Conservation (phyloP, 2,113 vertebrate species). For the Hyperopisus bebe region DNA sequence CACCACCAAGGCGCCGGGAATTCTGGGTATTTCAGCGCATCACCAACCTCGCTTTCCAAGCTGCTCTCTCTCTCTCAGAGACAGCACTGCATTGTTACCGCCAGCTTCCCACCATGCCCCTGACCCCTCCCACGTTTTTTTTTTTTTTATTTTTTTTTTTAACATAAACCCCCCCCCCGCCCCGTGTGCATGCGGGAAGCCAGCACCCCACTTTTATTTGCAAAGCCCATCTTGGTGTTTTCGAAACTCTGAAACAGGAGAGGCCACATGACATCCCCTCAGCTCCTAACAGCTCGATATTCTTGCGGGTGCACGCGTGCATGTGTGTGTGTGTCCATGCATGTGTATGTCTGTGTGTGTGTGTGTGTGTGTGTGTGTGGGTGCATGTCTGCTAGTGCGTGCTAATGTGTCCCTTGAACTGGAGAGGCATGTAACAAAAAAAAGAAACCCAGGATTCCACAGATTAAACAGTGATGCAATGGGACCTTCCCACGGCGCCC, state of each 20-base stretch:
- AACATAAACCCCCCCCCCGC: conserved; percentile 21
- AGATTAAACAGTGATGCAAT: not conserved
- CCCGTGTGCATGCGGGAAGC: conserved; percentile 3
- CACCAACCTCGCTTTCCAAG: not conserved
- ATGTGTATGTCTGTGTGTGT: not conserved
- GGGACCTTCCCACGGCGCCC: not conserved
- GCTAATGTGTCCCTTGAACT: not conserved
- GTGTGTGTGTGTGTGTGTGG: not conserved
- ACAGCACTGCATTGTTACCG: not conserved
- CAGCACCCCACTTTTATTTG: conserved; percentile 13
- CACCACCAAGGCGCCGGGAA: not conserved
- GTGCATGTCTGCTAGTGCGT: not conserved
- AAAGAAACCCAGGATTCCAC: not conserved
- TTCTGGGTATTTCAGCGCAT: not conserved
- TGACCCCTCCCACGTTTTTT: conserved; percentile 6
- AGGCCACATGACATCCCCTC: not conserved
- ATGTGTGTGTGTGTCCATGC: too few species aligned
- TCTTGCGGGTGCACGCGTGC: not conserved
- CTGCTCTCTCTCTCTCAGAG: conserved; percentile 5
- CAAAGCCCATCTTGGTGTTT: conserved; percentile 15
- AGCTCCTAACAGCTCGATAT: not conserved
- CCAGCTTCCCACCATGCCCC: conserved; percentile 11
- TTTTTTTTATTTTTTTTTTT: not conserved
- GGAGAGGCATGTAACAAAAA: not conserved
- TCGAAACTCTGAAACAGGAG: conserved; percentile 10